Evolutionary conservation across 2,797 vertebrate genomes (phyloP).

Genomic region (Lemur catta): DNA sequence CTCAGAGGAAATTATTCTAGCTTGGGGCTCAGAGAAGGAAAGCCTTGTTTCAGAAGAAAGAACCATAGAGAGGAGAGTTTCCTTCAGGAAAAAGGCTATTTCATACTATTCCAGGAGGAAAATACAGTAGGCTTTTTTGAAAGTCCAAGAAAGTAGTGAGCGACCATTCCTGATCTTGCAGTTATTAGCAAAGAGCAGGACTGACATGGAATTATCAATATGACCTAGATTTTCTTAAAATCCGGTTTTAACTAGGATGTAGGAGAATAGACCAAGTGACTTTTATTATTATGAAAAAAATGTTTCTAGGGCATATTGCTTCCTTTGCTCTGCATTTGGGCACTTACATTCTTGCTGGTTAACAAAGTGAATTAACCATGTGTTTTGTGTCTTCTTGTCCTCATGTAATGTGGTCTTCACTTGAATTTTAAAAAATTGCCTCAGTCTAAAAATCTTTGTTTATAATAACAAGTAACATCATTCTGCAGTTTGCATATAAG

Average conservation of each 20-base stretch:
- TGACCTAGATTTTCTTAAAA: neutral
- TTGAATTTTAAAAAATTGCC: neutral
- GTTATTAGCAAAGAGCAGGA: neutral
- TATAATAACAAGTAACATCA: neutral
- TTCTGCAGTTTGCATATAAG: neutral
- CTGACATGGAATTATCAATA: neutral
- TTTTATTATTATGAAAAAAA: neutral
- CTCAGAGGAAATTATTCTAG: conserved; percentile 7
- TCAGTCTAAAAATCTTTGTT: neutral
- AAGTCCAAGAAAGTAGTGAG: neutral
- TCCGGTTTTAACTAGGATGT: neutral
- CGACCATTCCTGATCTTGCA: neutral
- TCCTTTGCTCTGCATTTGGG: neutral
- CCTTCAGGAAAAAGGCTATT: neutral
- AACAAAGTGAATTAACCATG: neutral
- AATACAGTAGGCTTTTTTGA: neutral
- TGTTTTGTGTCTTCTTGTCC: neutral
- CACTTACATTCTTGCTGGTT: neutral
- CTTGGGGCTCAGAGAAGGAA: neutral
- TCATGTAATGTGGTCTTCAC: neutral
- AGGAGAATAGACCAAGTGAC: neutral
- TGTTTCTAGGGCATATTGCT: neutral
- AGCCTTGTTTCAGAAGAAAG: conserved; percentile 41
- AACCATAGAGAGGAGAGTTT: neutral
- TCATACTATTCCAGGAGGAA: neutral